Evolutionary conservation across 2,888 invertebrate species (phyloP), one percentile per base, ranked within the genome.

Genomic region (Dinocampus coccinellae): DNA sequence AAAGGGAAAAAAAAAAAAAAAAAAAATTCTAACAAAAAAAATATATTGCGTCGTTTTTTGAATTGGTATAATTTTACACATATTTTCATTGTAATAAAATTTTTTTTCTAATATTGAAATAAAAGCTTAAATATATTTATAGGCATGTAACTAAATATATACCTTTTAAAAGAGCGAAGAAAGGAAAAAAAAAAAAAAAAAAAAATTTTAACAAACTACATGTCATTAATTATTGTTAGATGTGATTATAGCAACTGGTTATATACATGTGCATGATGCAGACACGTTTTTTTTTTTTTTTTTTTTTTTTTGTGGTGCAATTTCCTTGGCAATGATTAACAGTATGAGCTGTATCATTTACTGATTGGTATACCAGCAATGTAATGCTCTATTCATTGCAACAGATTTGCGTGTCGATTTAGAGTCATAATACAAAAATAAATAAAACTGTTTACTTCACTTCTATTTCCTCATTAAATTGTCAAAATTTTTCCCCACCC

Each of bases 341-440:
- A n/a, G 36, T 42, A 58, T 68, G 2, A 47, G n/a, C 16, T 47
- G 16, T 47, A 47, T 16, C 16, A n/a, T 47, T 47, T 47, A 47
- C 20, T 16, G n/a, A 47, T 29, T 34, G 63, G 39, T 69, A 39
- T 55, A 60, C 53, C 58, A 42, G 26, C 64, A 62, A 63, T 52
- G 64, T 64, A 20, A 36, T 60, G 67, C 33, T 26, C 57, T 42
- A 47, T 60, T 53, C 47, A 60, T 72, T 75, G 74, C 76, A 68
- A 75, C 75, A 76, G 67, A 16, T 47, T n/a, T n/a, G 16, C 26
- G 20, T 16, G 39, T 69, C 63, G 63, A 73, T 74, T 69, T 36
- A 69, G 47, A 64, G 58, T 55, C 6, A 58, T 47, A 47, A n/a
- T 34, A 65, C 70, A 61, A 69, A 74, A 74, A 76, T 74, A 69